Evolutionary conservation across 37 sponge, comb jelly and placozoan species (phyloP).

Genomic region (Agelas oroides): DNA sequence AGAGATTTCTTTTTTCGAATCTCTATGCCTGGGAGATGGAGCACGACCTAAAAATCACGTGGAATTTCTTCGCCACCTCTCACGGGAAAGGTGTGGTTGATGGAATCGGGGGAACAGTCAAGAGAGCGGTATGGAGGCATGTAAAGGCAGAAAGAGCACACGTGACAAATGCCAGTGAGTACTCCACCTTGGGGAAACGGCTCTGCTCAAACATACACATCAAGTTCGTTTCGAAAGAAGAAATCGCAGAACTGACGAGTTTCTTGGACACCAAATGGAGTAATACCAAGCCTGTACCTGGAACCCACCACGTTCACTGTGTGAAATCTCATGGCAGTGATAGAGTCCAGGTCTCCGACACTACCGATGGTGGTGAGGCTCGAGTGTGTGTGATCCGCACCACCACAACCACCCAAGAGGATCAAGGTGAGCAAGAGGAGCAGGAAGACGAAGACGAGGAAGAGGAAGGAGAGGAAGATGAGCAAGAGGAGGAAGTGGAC

Average conservation of each 20-base stretch:
- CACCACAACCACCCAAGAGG: slow-evolving; percentile 17
- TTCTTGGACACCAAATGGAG: slow-evolving; percentile 18
- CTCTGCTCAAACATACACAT: slow-evolving; percentile 31
- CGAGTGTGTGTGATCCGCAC: slow-evolving; percentile 13
- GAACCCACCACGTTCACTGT: slow-evolving; percentile 26
- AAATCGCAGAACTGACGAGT: background rate
- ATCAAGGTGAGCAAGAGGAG: background rate
- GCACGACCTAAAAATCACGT: slow-evolving; percentile 4
- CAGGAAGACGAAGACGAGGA: background rate
- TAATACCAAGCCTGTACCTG: slow-evolving; percentile 14
- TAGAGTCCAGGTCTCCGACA: slow-evolving; percentile 5
- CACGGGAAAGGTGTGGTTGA: slow-evolving; percentile 31
- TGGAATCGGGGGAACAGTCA: slow-evolving; percentile 39
- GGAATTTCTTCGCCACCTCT: slow-evolving; percentile 42
- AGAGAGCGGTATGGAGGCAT: slow-evolving; percentile 38
- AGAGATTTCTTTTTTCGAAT: slow-evolving; percentile 38
- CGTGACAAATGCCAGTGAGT: slow-evolving; percentile 28
- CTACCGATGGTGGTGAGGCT: background rate
- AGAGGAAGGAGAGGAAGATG: background rate
- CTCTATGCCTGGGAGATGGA: slow-evolving; percentile 28
- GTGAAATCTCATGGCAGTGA: slow-evolving; percentile 10
- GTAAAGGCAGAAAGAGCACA: background rate
- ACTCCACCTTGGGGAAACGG: slow-evolving; percentile 16
- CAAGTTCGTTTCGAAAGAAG: slow-evolving; percentile 13
- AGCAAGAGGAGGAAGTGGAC: background rate